These are phyloP conservation scores for Leptopilina clavipes DNA, from an alignment of 1,140 invertebrate species.

Conservation along the genomic window DNA sequence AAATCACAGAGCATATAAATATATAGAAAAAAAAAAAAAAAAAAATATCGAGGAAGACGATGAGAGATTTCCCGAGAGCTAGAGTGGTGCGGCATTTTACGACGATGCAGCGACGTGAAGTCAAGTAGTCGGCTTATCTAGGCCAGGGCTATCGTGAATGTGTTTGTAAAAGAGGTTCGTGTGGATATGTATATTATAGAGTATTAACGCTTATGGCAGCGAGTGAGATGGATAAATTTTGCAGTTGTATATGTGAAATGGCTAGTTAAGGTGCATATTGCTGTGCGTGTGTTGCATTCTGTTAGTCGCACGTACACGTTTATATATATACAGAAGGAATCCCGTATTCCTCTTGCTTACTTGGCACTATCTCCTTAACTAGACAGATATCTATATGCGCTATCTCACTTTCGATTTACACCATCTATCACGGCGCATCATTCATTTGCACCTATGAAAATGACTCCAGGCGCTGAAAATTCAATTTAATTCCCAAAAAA, in stretches of 20 bases:
- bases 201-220: constrained; percentile 13
- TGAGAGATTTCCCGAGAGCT: constrained; percentile 29
- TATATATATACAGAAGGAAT: constrained; percentile 10
- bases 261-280: constrained; percentile 52
- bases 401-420: constrained; percentile 58
- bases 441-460: not conserved
- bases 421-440: constrained; percentile 8
- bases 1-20: not conserved
- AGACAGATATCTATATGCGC: constrained; percentile 47
- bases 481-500: not conserved
- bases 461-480: not conserved
- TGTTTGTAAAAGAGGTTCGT: constrained; percentile 36
- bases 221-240: not conserved
- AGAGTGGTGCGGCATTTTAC: constrained; percentile 16
- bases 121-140: constrained; percentile 55
- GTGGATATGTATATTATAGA: constrained; percentile 34
- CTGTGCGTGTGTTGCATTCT: constrained; percentile 40
- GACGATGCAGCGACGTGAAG: constrained; percentile 47
- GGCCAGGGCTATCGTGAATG: constrained; percentile 55
- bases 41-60: constrained; percentile 41
- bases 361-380: constrained; percentile 57
- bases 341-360: constrained; percentile 44
- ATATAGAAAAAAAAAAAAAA: constrained; percentile 39
- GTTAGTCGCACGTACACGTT: not conserved
- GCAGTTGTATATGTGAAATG: constrained; percentile 27